phyloP scores from a whole-genome alignment of 2,797 vertebrate species.

The Hyperoplus lanceolatus region DNA sequence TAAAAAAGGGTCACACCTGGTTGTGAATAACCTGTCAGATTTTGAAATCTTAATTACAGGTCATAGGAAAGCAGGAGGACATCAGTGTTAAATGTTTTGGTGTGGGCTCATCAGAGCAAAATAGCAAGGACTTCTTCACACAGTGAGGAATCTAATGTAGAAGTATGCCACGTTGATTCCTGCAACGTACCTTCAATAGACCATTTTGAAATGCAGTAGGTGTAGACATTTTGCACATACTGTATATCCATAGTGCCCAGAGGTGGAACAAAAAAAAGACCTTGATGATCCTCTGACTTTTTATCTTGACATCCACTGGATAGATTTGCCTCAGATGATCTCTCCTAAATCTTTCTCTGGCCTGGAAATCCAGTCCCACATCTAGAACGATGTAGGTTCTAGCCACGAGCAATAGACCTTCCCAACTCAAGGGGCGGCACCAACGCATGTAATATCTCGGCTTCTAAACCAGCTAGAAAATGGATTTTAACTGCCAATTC shows the following conservation, averaged over 20 bases:
- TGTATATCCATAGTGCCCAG: not conserved
- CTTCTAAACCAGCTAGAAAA: no score
- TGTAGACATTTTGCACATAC: not conserved
- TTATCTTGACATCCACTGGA: not conserved
- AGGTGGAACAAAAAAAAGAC: not conserved
- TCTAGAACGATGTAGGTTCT: no score
- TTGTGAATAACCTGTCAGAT: constrained; percentile 54
- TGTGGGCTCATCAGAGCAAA: constrained; percentile 42
- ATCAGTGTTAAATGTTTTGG: constrained; percentile 63
- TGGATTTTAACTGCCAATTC: no score
- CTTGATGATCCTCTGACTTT: not conserved
- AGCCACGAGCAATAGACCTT: no score
- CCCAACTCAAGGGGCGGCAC: no score
- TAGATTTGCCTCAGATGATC: not conserved
- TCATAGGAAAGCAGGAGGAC: constrained; percentile 48
- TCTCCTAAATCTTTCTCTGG: not conserved
- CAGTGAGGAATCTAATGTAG: constrained; percentile 27
- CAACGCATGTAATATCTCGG: no score
- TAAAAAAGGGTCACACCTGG: constrained; percentile 46
- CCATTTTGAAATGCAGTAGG: constrained; percentile 24
- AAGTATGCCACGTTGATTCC: constrained; percentile 21
- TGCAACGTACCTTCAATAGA: constrained; percentile 43
- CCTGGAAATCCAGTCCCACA: no score
- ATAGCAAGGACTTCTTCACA: constrained; percentile 65
- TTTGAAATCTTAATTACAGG: constrained; percentile 57